Evolutionary conservation across 1,140 invertebrate genomes (phyloP).

Genomic region (Paralvinella palmiformis): DNA sequence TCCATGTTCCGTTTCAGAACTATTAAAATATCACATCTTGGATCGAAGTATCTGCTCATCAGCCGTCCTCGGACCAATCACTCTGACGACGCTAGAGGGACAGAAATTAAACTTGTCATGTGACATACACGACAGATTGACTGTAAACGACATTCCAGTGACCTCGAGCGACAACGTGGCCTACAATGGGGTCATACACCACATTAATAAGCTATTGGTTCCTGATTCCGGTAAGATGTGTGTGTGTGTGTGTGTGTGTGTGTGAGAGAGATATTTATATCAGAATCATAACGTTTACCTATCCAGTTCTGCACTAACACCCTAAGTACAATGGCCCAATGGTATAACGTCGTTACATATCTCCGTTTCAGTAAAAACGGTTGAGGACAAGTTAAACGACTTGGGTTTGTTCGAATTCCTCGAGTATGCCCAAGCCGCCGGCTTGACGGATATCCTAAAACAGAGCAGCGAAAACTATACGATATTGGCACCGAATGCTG

Average conservation of each 20-base stretch:
- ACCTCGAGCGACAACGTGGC: conserved; percentile 47
- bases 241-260: neutral
- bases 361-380: neutral
- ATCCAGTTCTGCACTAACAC: neutral
- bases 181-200: conserved; percentile 53
- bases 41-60: conserved; percentile 30
- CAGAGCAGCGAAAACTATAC: neutral
- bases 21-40: conserved; percentile 30
- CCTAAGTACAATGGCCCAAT: neutral
- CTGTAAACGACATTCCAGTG: conserved; percentile 52
- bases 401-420: neutral
- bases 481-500: conserved; percentile 5
- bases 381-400: conserved; percentile 46
- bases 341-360: neutral
- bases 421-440: conserved; percentile 52
- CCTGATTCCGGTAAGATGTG: conserved; percentile 25
- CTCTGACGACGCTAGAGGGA: conserved; percentile 28
- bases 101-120: conserved; percentile 12
- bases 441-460: conserved; percentile 43
- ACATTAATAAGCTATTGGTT: conserved; percentile 50
- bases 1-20: conserved; percentile 18
- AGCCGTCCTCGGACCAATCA: conserved; percentile 26
- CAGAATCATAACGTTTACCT: neutral
- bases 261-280: neutral
- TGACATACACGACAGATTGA: conserved; percentile 27